Conservation (phyloP, 2,797 vertebrate species). For the Sphenodon punctatus region DNA sequence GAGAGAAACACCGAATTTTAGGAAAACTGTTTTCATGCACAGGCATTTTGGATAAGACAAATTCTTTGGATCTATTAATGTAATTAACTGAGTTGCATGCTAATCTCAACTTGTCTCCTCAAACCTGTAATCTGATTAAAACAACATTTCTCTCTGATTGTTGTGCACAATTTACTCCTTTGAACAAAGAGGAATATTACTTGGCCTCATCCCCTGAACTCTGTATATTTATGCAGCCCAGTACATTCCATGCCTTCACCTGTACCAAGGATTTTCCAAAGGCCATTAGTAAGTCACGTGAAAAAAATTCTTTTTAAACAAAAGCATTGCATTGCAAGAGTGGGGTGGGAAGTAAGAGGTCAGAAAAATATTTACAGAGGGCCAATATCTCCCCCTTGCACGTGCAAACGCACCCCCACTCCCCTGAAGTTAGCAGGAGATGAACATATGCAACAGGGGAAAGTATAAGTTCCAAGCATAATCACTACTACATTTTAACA, state of each 20-base stretch:
- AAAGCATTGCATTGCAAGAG: neutral
- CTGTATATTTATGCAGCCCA: conserved; percentile 4
- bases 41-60: neutral
- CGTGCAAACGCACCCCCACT: neutral
- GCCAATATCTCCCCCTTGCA: neutral
- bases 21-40: neutral
- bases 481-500: neutral
- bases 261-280: neutral
- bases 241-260: conserved; percentile 22
- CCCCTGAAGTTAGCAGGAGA: neutral
- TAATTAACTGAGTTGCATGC: neutral
- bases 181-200: neutral
- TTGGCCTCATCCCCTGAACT: conserved; percentile 2
- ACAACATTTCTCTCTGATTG: neutral
- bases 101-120: neutral
- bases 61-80: neutral
- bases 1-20: neutral
- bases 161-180: neutral
- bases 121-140: neutral
- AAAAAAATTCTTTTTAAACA: neutral
- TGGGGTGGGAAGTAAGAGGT: neutral
- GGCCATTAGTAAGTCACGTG: no score
- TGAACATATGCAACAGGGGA: neutral
- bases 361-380: neutral
- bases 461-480: neutral